Conservation (phyloP, 2,888 invertebrate genomes). For the Eupithecia vulgata region DNA sequence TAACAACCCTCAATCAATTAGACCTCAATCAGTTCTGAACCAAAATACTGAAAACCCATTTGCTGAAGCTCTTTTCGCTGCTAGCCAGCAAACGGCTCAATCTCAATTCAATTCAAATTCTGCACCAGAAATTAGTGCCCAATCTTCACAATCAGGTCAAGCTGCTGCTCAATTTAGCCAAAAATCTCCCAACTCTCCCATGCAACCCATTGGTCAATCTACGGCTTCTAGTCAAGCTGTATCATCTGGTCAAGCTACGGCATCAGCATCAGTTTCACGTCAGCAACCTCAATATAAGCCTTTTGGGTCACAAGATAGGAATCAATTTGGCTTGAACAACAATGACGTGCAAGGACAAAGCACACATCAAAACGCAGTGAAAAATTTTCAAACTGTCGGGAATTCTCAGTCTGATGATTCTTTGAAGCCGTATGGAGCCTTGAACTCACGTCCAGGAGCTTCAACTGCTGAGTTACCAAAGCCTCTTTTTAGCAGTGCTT, state of each 20-base stretch:
- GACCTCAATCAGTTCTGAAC: constrained; percentile 15
- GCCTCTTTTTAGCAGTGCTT: constrained; percentile 34
- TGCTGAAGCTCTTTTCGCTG: neutral
- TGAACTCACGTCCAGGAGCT: constrained; percentile 10
- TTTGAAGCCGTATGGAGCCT: constrained; percentile 18
- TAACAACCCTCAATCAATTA: constrained; percentile 23
- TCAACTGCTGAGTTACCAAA: constrained; percentile 17
- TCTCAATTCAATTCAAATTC: constrained; percentile 42
- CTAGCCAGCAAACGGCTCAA: constrained; percentile 18
- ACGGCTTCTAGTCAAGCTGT: constrained; percentile 29
- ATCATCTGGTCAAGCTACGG: constrained; percentile 30
- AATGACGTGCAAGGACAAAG: constrained; percentile 14
- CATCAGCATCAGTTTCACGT: constrained; percentile 23
- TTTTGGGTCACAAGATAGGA: constrained; percentile 21
- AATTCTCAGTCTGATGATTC: constrained; percentile 1
- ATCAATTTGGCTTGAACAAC: constrained; percentile 20
- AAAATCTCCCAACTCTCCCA: constrained; percentile 14
- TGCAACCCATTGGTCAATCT: constrained; percentile 30
- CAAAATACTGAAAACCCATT: constrained; percentile 15
- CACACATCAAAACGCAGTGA: constrained; percentile 4
- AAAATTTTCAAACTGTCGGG: constrained; percentile 15
- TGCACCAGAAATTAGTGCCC: constrained; percentile 44
- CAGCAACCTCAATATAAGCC: constrained; percentile 25
- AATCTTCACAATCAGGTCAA: constrained; percentile 27
- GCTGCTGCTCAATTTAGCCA: constrained; percentile 20